phyloP scores from a whole-genome alignment of 2,113 vertebrate species.

The Puffinus mauretanicus region DNA sequence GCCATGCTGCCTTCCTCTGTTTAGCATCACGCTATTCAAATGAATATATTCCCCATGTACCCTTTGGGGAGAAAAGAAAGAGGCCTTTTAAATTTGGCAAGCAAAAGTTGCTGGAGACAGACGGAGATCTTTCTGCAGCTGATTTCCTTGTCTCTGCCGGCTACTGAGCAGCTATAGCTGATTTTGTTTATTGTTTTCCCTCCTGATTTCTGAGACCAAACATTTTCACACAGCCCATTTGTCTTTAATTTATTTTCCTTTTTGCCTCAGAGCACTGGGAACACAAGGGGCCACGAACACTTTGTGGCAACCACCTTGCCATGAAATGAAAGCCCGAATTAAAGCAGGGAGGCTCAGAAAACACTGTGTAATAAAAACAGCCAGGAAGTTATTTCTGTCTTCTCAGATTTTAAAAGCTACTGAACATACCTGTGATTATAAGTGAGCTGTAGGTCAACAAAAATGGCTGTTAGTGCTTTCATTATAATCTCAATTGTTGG shows the following conservation, averaged over 20 bases:
- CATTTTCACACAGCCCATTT: background rate
- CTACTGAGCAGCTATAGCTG: background rate
- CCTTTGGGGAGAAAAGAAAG: background rate
- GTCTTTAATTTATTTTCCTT: background rate
- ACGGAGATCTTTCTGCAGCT: background rate
- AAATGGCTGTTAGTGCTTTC: slow-evolving; percentile 59
- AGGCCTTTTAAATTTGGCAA: background rate
- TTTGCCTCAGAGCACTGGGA: background rate
- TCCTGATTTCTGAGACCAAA: background rate
- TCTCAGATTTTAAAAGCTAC: slow-evolving; percentile 47
- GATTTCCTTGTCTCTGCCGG: background rate
- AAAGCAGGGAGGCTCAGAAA: background rate
- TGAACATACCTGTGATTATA: slow-evolving; percentile 50
- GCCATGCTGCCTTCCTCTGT: background rate
- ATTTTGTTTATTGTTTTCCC: background rate
- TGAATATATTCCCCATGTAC: background rate
- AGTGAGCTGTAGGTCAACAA: slow-evolving; percentile 60
- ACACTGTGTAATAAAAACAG: background rate
- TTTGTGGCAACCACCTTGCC: background rate
- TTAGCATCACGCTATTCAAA: background rate
- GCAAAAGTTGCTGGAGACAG: background rate
- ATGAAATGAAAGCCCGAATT: background rate
- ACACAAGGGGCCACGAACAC: background rate
- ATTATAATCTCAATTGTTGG: slow-evolving; percentile 57
- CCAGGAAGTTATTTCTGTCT: background rate